Conservation (phyloP, 2,797 vertebrate genomes). For the Linurgus olivaceus region DNA sequence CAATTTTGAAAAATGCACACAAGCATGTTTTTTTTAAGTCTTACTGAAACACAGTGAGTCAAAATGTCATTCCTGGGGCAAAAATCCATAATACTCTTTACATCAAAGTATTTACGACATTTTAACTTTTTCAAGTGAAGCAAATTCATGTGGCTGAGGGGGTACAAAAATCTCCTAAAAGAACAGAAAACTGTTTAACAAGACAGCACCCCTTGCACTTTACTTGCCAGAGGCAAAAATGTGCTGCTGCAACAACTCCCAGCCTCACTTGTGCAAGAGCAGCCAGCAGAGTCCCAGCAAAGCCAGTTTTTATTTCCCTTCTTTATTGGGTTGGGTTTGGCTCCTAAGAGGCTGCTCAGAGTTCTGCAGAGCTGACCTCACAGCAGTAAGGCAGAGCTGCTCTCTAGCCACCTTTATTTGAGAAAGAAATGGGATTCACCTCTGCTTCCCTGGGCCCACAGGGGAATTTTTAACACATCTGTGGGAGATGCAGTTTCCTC, state of each 20-base stretch:
- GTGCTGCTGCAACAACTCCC: neutral
- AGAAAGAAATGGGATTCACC: neutral
- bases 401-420: neutral
- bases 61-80: neutral
- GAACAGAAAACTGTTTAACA: neutral
- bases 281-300: neutral
- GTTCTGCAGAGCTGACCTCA: neutral
- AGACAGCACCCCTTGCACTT: neutral
- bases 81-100: neutral
- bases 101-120: neutral
- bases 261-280: neutral
- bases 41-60: neutral
- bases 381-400: rapidly evolving
- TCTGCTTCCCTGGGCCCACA: rapidly evolving
- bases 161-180: neutral
- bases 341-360: neutral
- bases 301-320: neutral
- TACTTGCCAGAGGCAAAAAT: neutral
- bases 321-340: neutral
- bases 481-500: neutral
- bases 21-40: neutral
- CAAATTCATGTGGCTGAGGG: neutral
- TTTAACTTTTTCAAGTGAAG: neutral
- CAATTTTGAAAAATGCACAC: neutral
- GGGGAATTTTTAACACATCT: neutral